phyloP scores from a whole-genome alignment of 2,888 invertebrate genomes.

The Plagodis pulveraria region DNA sequence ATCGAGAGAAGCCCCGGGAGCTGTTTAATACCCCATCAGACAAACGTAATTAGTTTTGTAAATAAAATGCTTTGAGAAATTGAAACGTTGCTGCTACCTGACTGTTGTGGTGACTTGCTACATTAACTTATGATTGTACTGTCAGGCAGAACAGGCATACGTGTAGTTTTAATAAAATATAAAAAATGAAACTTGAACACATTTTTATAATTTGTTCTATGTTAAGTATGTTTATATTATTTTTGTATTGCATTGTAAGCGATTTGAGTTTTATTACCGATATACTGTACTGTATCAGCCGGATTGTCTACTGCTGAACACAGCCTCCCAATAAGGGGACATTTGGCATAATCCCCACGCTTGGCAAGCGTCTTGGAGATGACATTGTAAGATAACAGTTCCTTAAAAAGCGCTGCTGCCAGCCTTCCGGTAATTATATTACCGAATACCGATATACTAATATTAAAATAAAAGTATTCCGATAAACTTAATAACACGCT shows the following conservation, averaged over 20 bases:
- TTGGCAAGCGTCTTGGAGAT: too few species aligned
- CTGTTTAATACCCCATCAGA: slow-evolving; percentile 80
- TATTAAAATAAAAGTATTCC: not conserved
- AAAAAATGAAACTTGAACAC: too few species aligned
- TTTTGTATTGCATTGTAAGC: too few species aligned
- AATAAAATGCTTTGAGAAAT: slow-evolving; percentile 83
- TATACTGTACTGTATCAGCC: too few species aligned
- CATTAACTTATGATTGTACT: slow-evolving; percentile 64
- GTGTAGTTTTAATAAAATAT: too few species aligned
- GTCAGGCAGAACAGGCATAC: slow-evolving; percentile 46
- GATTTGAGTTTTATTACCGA: too few species aligned
- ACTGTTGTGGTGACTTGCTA: slow-evolving; percentile 77
- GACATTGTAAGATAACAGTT: too few species aligned
- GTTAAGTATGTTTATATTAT: not conserved
- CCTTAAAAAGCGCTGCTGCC: too few species aligned
- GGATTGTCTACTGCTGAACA: too few species aligned
- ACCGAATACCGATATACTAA: not conserved
- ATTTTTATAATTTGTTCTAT: not conserved
- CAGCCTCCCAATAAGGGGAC: too few species aligned
- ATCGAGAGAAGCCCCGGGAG: slow-evolving; percentile 75
- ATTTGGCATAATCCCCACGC: too few species aligned
- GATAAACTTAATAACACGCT: not conserved
- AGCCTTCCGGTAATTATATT: too few species aligned
- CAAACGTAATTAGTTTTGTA: slow-evolving; percentile 85
- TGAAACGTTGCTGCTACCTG: slow-evolving; percentile 82